A percentile compares a stretch with the other conserved stretches of the same genome.
Conservation (phyloP, 2,797 vertebrate species). For the Masticophis lateralis region DNA sequence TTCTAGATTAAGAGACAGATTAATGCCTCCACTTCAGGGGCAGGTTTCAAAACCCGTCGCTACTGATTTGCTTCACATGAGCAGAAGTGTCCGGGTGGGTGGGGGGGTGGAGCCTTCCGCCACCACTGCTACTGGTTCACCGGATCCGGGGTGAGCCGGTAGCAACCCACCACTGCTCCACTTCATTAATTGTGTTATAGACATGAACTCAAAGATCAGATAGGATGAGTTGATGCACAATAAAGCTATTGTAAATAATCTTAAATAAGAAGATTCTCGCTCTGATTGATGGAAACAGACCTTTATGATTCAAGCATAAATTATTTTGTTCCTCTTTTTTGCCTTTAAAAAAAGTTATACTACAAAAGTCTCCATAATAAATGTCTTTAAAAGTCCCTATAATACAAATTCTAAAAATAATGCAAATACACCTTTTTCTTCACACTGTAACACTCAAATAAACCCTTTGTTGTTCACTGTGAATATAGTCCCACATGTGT, state of each 20-base stretch:
- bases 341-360: conserved; percentile 36
- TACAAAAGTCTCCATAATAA: conserved; percentile 57
- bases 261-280: conserved; percentile 62
- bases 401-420: conserved; percentile 60
- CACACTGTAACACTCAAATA: conserved; percentile 50
- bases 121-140: no score
- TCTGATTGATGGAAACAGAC: conserved; percentile 57
- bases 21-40: neutral
- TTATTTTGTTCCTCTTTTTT: conserved; percentile 56
- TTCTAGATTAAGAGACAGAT: conserved; percentile 59
- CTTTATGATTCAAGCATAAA: conserved; percentile 54
- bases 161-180: neutral
- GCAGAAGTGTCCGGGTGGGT: no score
- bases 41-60: no score
- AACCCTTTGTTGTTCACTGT: conserved; percentile 51
- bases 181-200: conserved; percentile 44
- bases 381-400: conserved; percentile 59
- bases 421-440: conserved; percentile 52
- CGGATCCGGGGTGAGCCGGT: no score
- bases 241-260: conserved; percentile 33
- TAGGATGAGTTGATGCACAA: neutral
- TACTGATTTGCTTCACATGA: no score
- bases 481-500: conserved; percentile 60
- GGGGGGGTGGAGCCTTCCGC: no score
- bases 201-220: neutral